Conservation (phyloP, 2,113 vertebrate species). For the Rhea pennata region DNA sequence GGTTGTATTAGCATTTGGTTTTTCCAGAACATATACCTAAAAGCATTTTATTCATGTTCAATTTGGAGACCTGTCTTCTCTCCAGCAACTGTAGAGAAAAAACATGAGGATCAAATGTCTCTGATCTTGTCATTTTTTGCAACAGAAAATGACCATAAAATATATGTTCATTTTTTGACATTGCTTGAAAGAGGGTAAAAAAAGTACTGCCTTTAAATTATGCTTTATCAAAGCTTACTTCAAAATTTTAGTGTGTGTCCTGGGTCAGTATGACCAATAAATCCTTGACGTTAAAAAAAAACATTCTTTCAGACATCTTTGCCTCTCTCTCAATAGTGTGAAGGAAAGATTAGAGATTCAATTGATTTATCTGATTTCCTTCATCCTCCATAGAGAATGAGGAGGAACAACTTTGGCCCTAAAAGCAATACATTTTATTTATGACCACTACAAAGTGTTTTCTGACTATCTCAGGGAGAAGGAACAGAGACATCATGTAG, state of each 20-base stretch:
- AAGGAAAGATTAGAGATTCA: conserved; percentile 14
- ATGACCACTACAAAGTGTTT: neutral
- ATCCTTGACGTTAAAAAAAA: neutral
- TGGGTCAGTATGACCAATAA: neutral
- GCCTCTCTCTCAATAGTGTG: neutral
- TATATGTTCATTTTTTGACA: neutral
- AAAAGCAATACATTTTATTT: conserved; percentile 11
- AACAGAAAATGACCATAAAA: neutral
- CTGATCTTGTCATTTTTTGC: neutral
- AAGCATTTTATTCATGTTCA: neutral
- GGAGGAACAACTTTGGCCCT: neutral
- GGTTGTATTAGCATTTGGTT: neutral
- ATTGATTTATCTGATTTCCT: conserved; percentile 28
- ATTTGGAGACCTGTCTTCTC: neutral
- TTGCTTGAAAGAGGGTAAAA: neutral
- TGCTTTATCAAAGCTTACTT: neutral
- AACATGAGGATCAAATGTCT: neutral
- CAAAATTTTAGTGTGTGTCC: neutral
- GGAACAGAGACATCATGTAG: neutral
- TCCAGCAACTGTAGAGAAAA: neutral
- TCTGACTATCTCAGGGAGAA: neutral
- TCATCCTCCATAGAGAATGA: neutral
- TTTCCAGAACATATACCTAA: neutral
- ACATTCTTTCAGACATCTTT: neutral
- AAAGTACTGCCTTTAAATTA: neutral